Conservation (phyloP, 2,797 vertebrate species). For the Arnoldichthys spilopterus region DNA sequence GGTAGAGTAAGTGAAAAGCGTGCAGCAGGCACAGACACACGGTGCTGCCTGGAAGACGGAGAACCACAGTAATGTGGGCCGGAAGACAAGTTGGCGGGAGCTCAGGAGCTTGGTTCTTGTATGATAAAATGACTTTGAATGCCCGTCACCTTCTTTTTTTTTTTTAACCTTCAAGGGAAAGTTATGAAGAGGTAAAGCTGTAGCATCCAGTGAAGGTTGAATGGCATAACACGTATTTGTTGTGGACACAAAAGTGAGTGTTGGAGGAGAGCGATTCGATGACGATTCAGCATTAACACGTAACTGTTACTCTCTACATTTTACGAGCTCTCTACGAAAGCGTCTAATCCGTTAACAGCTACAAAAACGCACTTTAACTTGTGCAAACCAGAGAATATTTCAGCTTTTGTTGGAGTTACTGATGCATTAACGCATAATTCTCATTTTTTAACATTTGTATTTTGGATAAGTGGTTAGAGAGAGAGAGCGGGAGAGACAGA, state of each 20-base stretch:
- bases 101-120: background rate
- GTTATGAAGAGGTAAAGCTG: background rate
- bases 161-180: background rate
- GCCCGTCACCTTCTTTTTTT: background rate
- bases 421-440: slow-evolving; percentile 14
- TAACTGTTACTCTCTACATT: slow-evolving; percentile 10
- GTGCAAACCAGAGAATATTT: slow-evolving; percentile 30
- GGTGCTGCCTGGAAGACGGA: background rate
- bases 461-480: background rate
- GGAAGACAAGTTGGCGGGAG: slow-evolving; percentile 13
- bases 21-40: slow-evolving; percentile 9
- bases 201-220: background rate
- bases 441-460: background rate
- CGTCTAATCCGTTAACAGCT: slow-evolving; percentile 8
- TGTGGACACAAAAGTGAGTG: slow-evolving; percentile 14
- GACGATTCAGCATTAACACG: background rate
- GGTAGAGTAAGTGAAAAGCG: slow-evolving; percentile 47
- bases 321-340: too few species aligned
- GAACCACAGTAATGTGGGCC: slow-evolving; percentile 12
- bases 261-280: background rate
- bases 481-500: background rate
- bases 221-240: background rate
- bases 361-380: slow-evolving; percentile 5
- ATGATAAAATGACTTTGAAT: background rate
- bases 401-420: slow-evolving; percentile 29